A percentile compares a stretch with the other conserved stretches of the same genome.
Evolutionary conservation across 92 coral and sea anemone genomes (phyloP).

Genomic region (Scolanthus callimorphus): DNA sequence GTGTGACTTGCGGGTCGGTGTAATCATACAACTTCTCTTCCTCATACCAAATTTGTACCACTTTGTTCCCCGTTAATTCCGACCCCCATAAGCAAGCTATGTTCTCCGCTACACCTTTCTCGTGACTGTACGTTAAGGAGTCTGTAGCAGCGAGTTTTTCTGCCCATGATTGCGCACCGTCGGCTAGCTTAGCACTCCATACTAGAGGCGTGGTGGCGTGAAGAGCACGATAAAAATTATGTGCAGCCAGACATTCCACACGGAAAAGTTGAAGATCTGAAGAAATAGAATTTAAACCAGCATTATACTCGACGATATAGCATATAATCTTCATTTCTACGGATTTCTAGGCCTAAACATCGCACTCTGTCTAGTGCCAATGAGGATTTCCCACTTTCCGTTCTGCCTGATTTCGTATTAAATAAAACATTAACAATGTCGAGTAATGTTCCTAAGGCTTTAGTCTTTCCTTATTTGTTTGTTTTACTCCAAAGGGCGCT

Average conservation of each 20-base stretch:
- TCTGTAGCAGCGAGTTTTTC: slow-evolving; percentile 82
- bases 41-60: slow-evolving; percentile 94
- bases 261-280: slow-evolving; percentile 94
- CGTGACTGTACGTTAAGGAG: slow-evolving; percentile 65
- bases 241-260: slow-evolving; percentile 86
- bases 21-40: slow-evolving; percentile 74
- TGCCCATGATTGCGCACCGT: slow-evolving; percentile 97
- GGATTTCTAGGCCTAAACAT: too few relatives aligned
- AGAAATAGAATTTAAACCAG: background rate
- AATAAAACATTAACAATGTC: slow-evolving; percentile 1
- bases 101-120: slow-evolving; percentile 79
- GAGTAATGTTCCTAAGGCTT: background rate
- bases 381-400: too few relatives aligned
- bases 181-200: slow-evolving; percentile 79
- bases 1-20: slow-evolving; percentile 48
- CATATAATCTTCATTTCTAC: too few relatives aligned
- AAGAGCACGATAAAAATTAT: slow-evolving; percentile 83
- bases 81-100: slow-evolving; percentile 95
- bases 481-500: too few relatives aligned
- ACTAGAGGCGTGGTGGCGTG: slow-evolving; percentile 93
- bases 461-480: too few relatives aligned
- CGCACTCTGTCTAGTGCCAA: too few relatives aligned
- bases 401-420: too few relatives aligned
- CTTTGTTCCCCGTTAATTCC: slow-evolving; percentile 81
- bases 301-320: too few relatives aligned